A percentile compares a stretch with the other conserved stretches of the same genome.
phyloP scores from a whole-genome alignment of 2,113 vertebrate species.

The Myanophis thanlyinensis region DNA sequence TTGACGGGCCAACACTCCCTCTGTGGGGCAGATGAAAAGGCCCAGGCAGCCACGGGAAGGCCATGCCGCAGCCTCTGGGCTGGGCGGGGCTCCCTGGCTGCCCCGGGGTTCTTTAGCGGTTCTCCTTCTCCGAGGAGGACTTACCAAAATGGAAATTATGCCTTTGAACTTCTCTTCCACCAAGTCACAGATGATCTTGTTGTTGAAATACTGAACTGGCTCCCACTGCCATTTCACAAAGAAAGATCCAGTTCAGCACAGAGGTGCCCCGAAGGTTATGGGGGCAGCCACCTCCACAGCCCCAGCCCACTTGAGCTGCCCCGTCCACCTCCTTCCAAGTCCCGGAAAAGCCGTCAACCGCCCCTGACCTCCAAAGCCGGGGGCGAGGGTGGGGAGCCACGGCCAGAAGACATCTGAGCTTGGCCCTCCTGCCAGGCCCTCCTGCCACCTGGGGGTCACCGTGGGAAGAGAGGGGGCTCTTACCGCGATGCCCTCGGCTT shows the following conservation, averaged over 20 bases:
- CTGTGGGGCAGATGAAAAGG: background rate
- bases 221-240: constrained; percentile 83
- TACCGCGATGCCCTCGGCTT: constrained; percentile 95
- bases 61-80: background rate
- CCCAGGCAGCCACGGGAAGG: background rate
- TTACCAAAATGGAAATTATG: constrained; percentile 96
- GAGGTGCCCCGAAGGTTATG: too few species aligned
- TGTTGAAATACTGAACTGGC: constrained; percentile 97
- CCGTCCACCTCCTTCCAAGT: background rate
- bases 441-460: too few species aligned
- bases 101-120: rapidly evolving
- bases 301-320: background rate
- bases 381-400: too few species aligned
- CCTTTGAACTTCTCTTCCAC: constrained; percentile 99
- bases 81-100: background rate
- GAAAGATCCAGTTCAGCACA: background rate
- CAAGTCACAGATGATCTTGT: constrained; percentile 98
- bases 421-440: background rate
- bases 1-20: background rate
- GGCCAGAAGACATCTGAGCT: background rate
- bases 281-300: background rate
- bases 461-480: constrained; percentile 31
- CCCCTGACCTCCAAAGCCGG: background rate
- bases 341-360: background rate
- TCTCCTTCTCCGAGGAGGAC: constrained; percentile 38